phyloP scores from a whole-genome alignment of 1,140 invertebrate species.

The Steinernema feltiae region DNA sequence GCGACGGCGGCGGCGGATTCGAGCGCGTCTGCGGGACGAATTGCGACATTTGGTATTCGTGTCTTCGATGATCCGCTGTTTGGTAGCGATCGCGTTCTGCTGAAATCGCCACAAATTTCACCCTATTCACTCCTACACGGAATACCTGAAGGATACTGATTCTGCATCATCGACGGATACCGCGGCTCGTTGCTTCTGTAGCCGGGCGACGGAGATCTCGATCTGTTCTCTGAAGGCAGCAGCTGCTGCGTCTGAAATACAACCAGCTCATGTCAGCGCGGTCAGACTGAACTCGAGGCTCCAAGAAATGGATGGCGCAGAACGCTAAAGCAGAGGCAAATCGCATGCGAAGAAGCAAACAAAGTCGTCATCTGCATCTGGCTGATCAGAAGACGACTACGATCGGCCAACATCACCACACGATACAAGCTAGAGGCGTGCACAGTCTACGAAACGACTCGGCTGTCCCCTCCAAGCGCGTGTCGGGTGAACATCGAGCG shows the following conservation, averaged over 20 bases:
- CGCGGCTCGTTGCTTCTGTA: constrained; percentile 18
- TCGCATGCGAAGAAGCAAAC: too few species aligned
- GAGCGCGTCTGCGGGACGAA: background rate
- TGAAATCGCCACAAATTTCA: too few species aligned
- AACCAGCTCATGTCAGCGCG: too few species aligned
- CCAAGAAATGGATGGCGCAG: too few species aligned
- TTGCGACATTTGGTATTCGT: constrained; percentile 1
- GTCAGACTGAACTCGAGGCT: too few species aligned
- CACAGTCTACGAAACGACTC: background rate
- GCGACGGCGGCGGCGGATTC: background rate
- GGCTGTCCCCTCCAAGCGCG: background rate
- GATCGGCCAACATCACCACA: background rate
- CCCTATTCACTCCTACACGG: background rate
- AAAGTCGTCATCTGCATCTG: too few species aligned
- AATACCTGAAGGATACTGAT: constrained; percentile 1
- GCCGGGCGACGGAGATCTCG: constrained; percentile 26
- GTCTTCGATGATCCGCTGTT: background rate
- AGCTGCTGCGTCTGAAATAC: constrained; percentile 31
- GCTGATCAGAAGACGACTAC: too few species aligned
- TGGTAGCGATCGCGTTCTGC: background rate
- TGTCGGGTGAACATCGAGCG: background rate
- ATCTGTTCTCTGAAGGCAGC: constrained; percentile 26
- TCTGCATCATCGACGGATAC: background rate
- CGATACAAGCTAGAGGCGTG: background rate
- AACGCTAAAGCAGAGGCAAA: too few species aligned